A percentile compares a stretch with the other conserved stretches of the same genome.
Evolutionary conservation across 2,888 invertebrate genomes (phyloP).

Genomic region (Oscheius sp.): DNA sequence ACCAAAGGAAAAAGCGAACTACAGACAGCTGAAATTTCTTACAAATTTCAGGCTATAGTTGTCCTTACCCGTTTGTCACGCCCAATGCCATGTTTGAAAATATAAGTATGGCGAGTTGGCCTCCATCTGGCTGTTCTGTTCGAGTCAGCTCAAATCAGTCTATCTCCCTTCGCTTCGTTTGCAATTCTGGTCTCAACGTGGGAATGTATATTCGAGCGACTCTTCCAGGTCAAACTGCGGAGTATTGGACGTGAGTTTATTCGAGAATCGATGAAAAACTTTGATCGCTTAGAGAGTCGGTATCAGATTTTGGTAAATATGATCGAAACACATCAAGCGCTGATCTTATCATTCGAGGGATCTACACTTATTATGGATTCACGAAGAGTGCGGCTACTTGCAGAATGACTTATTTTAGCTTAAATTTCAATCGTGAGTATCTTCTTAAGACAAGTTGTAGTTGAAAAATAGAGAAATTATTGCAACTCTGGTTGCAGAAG

Average conservation of each 20-base stretch:
- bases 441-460: no score
- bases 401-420: not conserved
- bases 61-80: conserved; percentile 1
- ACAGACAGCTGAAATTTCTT: no score
- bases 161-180: not conserved
- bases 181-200: not conserved
- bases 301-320: not conserved
- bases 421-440: conserved; percentile 3
- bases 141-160: not conserved
- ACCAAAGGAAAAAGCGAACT: no score
- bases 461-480: no score
- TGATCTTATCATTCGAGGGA: not conserved
- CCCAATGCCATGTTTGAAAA: not conserved
- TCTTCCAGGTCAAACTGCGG: not conserved
- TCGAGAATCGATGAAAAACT: no score
- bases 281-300: not conserved
- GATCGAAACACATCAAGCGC: not conserved
- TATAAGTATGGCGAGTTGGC: not conserved
- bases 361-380: not conserved
- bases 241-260: conserved; percentile 21
- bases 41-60: no score
- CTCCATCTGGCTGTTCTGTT: not conserved
- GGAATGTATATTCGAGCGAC: not conserved
- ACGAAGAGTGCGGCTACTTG: not conserved
- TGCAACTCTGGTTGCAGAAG: no score